Evolutionary conservation across 2,888 invertebrate species (phyloP).

Genomic region (Drosophila nigritarsus): DNA sequence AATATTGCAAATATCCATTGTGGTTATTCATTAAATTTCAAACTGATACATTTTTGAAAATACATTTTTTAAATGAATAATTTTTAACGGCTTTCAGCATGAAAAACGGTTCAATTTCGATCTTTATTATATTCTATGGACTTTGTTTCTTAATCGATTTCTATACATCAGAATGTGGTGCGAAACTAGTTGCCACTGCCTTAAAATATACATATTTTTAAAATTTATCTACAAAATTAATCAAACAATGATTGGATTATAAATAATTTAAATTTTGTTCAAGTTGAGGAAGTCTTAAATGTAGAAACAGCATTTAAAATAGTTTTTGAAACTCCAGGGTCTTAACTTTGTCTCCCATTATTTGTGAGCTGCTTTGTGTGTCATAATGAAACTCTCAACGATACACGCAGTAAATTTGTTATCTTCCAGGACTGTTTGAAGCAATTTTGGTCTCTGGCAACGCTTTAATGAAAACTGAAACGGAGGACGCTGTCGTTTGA

Average conservation of each 20-base stretch:
- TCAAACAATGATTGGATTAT: neutral
- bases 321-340: neutral
- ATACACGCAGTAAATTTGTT: neutral
- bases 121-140: neutral
- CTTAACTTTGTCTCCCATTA: neutral
- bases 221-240: neutral
- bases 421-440: neutral
- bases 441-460: neutral
- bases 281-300: neutral
- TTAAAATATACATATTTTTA: neutral
- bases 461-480: slow-evolving; percentile 25
- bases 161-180: neutral
- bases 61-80: neutral
- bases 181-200: neutral
- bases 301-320: neutral
- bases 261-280: neutral
- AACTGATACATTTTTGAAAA: neutral
- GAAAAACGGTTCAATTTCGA: neutral
- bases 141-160: neutral
- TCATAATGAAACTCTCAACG: neutral
- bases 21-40: neutral
- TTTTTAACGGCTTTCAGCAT: neutral
- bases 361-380: neutral
- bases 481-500: slow-evolving; percentile 42
- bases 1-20: neutral